Base-by-base conservation (phyloP, 2,888 invertebrate genomes). In the Cyrtodaria siliqua region DNA sequence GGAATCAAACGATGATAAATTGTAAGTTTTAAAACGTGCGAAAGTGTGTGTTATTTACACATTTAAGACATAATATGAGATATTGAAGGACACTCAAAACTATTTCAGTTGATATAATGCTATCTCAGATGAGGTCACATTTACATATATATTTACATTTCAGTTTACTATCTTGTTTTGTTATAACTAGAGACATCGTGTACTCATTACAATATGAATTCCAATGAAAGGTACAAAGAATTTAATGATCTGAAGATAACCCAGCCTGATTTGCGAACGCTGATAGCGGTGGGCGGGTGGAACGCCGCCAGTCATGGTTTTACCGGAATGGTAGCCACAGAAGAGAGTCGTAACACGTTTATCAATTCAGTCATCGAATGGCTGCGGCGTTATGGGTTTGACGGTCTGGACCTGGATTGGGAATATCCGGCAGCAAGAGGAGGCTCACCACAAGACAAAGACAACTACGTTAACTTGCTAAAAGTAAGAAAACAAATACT, bases 271-370 rank as follows among this genome's bases (percentile, higher is more conserved):
- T 70, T 91, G 49, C 88, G 86, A 71, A 88, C 88, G 0, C 73
- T 91, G 49, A 70, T 91, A 60, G 91, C 91, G 18, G 88, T 91
- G 3, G 91, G 91, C 12, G 91, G 91, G 0, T 91, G 91, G 91
- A 88, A 81, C 4, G 84, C 85, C 12, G 89, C 86, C 0, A 88
- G 89, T 44, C n/a, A n/a, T n/a, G 84, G 81, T 2, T 91, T 89
- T 76, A 87, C 89, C 9, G 62, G 71, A 8, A 87, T 91, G 87
- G 89, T 83, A 2, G 64, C 64, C 0, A 74, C 78, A 2, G 20
- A 56, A 12, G 63, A 50, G 14, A 67, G 60, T 1, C 75, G 91
- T 24, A 68, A 71, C 23, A 67, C 73, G 6, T 91, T 91, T 68
- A 84, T 87, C 12, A 70, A 75, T 12, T 84, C 87, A 6, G 71